Conservation (phyloP, 2,113 vertebrate genomes). For the Rissa tridactyla region DNA sequence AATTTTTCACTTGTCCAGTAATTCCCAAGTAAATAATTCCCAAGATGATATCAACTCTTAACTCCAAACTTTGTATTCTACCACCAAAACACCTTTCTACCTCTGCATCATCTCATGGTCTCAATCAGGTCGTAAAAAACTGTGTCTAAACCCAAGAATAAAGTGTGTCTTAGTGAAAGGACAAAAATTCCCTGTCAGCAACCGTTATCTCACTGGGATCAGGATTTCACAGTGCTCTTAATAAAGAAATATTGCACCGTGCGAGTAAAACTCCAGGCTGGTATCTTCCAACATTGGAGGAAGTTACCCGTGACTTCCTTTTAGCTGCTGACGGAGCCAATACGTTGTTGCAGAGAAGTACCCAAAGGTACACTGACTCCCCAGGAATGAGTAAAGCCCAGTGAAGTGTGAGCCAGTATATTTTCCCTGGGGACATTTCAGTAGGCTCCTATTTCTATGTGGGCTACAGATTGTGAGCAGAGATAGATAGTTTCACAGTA, state of each 20-base stretch:
- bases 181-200: background rate
- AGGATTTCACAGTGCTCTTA: background rate
- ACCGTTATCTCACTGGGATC: background rate
- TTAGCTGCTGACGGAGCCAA: background rate
- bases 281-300: background rate
- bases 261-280: background rate
- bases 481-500: background rate
- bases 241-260: background rate
- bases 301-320: background rate
- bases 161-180: background rate
- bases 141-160: background rate
- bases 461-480: background rate
- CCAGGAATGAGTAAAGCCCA: background rate
- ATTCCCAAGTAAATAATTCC: background rate
- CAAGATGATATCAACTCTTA: background rate
- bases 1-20: background rate
- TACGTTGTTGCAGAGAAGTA: fast-evolving
- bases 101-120: background rate
- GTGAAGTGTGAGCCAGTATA: background rate
- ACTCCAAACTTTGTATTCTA: background rate
- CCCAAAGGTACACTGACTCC: background rate
- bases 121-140: background rate
- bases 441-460: background rate
- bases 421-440: background rate
- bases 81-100: background rate